phyloP scores from a whole-genome alignment of 2,113 vertebrate species.

The Tachycineta bicolor region DNA sequence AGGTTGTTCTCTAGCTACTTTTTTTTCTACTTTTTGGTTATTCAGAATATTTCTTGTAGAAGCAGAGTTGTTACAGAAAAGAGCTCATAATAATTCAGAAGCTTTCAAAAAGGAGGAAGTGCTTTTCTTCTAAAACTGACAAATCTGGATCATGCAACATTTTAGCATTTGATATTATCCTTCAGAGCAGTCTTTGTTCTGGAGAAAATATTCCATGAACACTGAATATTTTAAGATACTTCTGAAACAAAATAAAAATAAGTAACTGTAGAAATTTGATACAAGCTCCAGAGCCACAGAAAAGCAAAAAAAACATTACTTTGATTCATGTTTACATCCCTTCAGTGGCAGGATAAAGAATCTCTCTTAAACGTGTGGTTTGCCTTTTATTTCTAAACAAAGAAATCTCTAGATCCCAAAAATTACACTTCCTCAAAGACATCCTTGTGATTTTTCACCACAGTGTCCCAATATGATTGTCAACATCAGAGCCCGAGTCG shows the following conservation, averaged over 20 bases:
- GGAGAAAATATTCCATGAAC: not conserved
- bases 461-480: not conserved
- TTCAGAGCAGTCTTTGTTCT: slow-evolving; percentile 15
- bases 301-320: not conserved
- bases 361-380: not conserved
- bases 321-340: not conserved
- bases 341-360: not conserved
- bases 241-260: slow-evolving; percentile 9
- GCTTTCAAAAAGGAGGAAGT: slow-evolving; percentile 1
- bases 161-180: slow-evolving; percentile 20
- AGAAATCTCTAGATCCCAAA: not conserved
- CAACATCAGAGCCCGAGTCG: not conserved
- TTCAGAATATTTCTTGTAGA: slow-evolving; percentile 47
- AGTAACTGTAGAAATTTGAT: not conserved
- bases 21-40: slow-evolving; percentile 35
- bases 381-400: not conserved
- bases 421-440: not conserved
- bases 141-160: not conserved
- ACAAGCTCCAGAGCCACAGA: not conserved
- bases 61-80: not conserved
- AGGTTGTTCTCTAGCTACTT: slow-evolving; percentile 31
- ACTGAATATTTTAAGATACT: not conserved
- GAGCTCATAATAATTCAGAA: not conserved
- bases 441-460: not conserved
- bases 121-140: slow-evolving; percentile 12